Evolutionary conservation across 2,797 vertebrate species (phyloP), one percentile per base, ranked within the genome.

Genomic region (Gephyroberyx darwinii): DNA sequence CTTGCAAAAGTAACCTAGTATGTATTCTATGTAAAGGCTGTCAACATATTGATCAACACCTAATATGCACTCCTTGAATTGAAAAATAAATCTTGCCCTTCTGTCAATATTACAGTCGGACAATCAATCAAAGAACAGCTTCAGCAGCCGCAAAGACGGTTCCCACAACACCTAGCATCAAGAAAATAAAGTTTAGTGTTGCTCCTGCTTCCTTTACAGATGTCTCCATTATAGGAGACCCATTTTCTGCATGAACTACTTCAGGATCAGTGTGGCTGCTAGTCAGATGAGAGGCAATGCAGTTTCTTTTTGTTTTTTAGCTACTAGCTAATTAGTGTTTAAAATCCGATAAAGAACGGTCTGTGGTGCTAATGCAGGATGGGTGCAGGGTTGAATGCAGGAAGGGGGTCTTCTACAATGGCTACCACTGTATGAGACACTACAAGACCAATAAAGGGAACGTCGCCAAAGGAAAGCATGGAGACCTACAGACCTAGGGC

Each of bases 21-120:
- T 30, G 62, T 74, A 77, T 78, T 71, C 52, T 57, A 65, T 78
- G 63, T 77, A 82, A 59, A 73, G 61, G 71, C 77, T n/a, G 48
- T 54, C 61, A 75, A 65, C 16, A 0, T 77, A 88, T 86, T 77
- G 83, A 89, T 86, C 64, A 37, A 39, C 2, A 3, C 63, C 52
- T 70, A 71, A 71, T 78, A 84, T 58, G 65, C 60, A 77, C 76
- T 69, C 48, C 65, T 66, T 65, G 66, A 76, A 76, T 65, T 60
- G 78, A 30, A 14, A 55, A 71, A 78, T 47, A 73, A 63, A 53
- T 69, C 20, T 30, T 53, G 37, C 69, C 37, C 52, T 37, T 59
- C 68, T 74, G 69, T 65, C 74, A 77, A 79, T 70, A 72, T 61
- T 71, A 61, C 55, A 62, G 37, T 30, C 61, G 72, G 58, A 30